phyloP scores from a whole-genome alignment of 2,888 invertebrate genomes.

The Dryococelus australis region DNA sequence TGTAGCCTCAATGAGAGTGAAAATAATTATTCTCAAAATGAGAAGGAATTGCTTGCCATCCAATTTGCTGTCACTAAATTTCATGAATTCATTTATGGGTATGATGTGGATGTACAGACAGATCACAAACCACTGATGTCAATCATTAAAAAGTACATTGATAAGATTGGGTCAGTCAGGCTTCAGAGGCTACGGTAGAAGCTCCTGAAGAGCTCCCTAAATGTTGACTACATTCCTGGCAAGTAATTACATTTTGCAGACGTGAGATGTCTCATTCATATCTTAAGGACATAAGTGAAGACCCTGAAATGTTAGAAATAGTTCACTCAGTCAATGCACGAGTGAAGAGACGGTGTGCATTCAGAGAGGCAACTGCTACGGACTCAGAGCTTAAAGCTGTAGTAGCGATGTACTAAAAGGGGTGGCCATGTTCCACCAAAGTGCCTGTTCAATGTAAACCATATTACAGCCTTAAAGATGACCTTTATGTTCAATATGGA shows the following conservation, averaged over 20 bases:
- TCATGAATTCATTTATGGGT: background rate
- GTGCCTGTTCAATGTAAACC: background rate
- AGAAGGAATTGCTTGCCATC: background rate
- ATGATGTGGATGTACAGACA: background rate
- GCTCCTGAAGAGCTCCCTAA: background rate
- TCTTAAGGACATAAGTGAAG: background rate
- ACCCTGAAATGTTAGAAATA: background rate
- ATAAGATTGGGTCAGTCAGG: background rate
- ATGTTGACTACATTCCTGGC: background rate
- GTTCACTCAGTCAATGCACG: background rate
- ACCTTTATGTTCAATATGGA: background rate
- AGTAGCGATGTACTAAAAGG: background rate
- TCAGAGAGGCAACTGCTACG: conserved; percentile 25
- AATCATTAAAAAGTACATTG: background rate
- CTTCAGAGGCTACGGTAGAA: background rate
- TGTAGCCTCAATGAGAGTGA: background rate
- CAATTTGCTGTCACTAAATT: background rate
- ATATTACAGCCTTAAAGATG: background rate
- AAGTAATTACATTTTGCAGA: fast-evolving
- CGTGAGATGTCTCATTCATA: background rate
- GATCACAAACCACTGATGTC: background rate
- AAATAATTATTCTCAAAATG: background rate
- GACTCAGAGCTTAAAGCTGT: conserved; percentile 13
- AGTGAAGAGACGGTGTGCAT: background rate
- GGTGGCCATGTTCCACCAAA: background rate